Percentiles rank a stretch among this genome's conserved stretches.
Conservation (phyloP, 2,113 vertebrate species). For the Mormoops blainvillei region DNA sequence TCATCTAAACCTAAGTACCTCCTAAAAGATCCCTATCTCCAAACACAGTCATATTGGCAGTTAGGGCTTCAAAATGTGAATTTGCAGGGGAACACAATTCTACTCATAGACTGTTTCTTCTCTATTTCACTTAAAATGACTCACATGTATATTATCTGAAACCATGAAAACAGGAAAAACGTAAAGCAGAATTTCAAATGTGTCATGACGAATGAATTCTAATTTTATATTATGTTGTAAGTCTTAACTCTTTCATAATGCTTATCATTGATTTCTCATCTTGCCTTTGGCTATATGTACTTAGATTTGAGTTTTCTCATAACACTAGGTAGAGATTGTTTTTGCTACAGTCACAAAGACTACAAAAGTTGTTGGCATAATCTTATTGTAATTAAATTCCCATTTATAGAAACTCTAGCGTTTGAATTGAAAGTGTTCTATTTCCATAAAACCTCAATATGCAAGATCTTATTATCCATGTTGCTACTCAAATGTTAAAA, state of each 20-base stretch:
- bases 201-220: not conserved
- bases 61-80: not conserved
- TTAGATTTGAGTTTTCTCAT: conserved; percentile 15
- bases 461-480: conserved; percentile 47
- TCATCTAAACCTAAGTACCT: not conserved
- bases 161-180: not conserved
- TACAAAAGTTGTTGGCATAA: conserved; percentile 46
- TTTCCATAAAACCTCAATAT: conserved; percentile 41
- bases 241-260: not conserved
- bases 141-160: not conserved
- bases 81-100: not conserved
- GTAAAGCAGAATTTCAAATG: not conserved
- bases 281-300: conserved; percentile 1
- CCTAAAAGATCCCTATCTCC: not conserved
- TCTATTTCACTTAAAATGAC: not conserved
- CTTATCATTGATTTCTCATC: not conserved
- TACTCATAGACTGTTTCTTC: not conserved
- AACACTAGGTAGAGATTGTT: not conserved
- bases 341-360: conserved; percentile 21
- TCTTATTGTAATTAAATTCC: conserved; percentile 56
- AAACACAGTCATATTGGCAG: not conserved
- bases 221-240: not conserved
- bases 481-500: conserved; percentile 48
- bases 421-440: conserved; percentile 44
- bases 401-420: conserved; percentile 44